Base-by-base conservation (phyloP, 30 jellyfish, hydroid and myxozoan genomes). In the Aurelia sp. region DNA sequence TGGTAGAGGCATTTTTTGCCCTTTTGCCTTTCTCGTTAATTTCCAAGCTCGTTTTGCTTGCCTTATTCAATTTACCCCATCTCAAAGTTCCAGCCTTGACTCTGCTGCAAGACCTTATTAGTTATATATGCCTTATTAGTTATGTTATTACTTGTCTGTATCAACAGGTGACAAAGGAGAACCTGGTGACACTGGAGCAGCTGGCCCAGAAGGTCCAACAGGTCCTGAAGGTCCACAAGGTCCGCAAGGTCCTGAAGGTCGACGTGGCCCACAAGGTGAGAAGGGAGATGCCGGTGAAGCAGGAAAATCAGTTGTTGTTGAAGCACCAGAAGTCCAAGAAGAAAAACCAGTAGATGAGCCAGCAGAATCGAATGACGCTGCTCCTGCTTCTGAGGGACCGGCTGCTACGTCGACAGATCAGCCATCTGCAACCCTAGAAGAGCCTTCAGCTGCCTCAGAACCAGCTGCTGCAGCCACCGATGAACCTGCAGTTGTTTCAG, bases 221-320 rank as follows among this genome's bases (percentile, higher is more conserved):
- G 84, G 84, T 13, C 68, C 55, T 35, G 68, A 19, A n/a, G 93
- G 93, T 16, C 87, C 79, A 71, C 55, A 66, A 13, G 90, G 90
- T 9, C 73, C 65, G 4, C 27, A 11, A 7, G 91, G 91, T 8
- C 78, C 77, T 22, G 22, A 52, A 51, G 91, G 91, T 9, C 77
- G 53, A 21, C 63, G 13, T 16, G 92, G 92, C 27, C 86, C 86
- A 24, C 62, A 16, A 52, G 91, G 91, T 27, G 81, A 51, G 50
- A 69, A 52, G 27, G 92, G 92, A 13, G 51, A 73, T 52, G 30
- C 22, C 41, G 91, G 78, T 31, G 82, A 69, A 8, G 71, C 55
- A 52, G 84, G 84, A 20, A 30, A 51, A 31, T 44, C 78, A 12
- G 83, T 74, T 58, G 51, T 69, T 7, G 73, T 19, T 19, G 78